Percentiles rank a stretch among this genome's conserved stretches.
phyloP scores from a whole-genome alignment of 2,113 vertebrate species.

The Albula glossodonta region DNA sequence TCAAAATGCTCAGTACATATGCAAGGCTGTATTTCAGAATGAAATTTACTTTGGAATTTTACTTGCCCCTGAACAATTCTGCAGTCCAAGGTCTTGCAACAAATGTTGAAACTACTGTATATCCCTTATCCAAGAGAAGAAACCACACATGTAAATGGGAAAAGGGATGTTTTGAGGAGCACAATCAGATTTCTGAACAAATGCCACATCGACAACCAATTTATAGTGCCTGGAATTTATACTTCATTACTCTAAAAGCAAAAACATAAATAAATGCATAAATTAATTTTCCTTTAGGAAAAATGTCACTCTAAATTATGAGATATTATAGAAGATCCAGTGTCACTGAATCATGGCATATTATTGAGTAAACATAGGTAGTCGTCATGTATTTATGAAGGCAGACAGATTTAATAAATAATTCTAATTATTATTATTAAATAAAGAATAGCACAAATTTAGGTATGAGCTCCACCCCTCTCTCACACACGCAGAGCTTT shows the following conservation, averaged over 20 bases:
- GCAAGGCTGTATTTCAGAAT: constrained; percentile 19
- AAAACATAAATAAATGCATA: constrained; percentile 22
- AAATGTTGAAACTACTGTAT: constrained; percentile 45
- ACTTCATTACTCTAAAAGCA: constrained; percentile 41
- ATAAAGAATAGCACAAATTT: too few relatives aligned
- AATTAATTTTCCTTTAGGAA: constrained; percentile 50
- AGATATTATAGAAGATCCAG: constrained; percentile 14
- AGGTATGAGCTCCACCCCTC: too few relatives aligned
- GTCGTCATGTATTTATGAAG: too few relatives aligned
- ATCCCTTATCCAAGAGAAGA: constrained; percentile 36
- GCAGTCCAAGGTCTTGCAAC: constrained; percentile 45
- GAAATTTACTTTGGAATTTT: constrained; percentile 28
- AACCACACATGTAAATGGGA: constrained; percentile 5
- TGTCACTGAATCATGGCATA: too few relatives aligned
- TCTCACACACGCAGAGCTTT: too few relatives aligned
- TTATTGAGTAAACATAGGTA: too few relatives aligned
- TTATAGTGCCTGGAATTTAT: constrained; percentile 24
- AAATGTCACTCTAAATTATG: constrained; percentile 51
- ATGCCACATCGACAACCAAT: constrained; percentile 50
- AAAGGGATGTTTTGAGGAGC: too few relatives aligned
- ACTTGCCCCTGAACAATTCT: constrained; percentile 19
- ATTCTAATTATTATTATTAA: too few relatives aligned
- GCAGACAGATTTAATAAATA: too few relatives aligned
- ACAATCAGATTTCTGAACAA: constrained; percentile 37
- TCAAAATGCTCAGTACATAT: neutral